Conservation (phyloP, 2,113 vertebrate species). For the Pogonocichla stellata region DNA sequence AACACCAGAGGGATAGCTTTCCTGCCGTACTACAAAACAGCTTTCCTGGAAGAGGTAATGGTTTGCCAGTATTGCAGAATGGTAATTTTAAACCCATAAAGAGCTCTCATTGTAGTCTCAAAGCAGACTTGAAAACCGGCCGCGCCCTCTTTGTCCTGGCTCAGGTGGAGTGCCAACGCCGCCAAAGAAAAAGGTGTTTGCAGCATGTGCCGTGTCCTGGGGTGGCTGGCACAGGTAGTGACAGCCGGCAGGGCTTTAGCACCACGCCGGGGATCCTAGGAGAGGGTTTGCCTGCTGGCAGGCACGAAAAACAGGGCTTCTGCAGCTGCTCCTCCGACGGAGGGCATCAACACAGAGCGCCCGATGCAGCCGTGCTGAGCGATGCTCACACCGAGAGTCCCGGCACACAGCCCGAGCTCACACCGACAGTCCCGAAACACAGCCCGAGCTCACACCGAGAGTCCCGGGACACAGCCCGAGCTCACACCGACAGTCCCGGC, state of each 20-base stretch:
- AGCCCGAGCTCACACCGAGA: background rate
- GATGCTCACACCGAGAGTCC: background rate
- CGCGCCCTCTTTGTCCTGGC: background rate
- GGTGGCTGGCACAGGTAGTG: background rate
- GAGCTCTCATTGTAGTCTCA: background rate
- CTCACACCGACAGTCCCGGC: background rate
- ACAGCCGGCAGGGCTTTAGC: background rate
- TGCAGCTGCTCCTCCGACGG: background rate
- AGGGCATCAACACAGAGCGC: background rate
- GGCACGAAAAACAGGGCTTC: background rate
- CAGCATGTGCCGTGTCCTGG: background rate
- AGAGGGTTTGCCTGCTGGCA: background rate
- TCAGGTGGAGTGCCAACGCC: background rate
- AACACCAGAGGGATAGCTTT: background rate
- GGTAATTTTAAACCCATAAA: background rate
- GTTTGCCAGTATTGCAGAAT: background rate
- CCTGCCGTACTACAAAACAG: background rate
- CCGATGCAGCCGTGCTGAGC: background rate
- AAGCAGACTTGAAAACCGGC: background rate
- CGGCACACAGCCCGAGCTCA: too few species aligned
- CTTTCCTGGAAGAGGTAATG: constrained; percentile 2
- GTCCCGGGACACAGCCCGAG: too few species aligned
- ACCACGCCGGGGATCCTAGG: background rate
- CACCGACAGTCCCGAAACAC: too few species aligned
- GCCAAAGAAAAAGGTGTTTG: background rate